Base-by-base conservation (phyloP, 2,888 invertebrate genomes). In the Volucella inanis region DNA sequence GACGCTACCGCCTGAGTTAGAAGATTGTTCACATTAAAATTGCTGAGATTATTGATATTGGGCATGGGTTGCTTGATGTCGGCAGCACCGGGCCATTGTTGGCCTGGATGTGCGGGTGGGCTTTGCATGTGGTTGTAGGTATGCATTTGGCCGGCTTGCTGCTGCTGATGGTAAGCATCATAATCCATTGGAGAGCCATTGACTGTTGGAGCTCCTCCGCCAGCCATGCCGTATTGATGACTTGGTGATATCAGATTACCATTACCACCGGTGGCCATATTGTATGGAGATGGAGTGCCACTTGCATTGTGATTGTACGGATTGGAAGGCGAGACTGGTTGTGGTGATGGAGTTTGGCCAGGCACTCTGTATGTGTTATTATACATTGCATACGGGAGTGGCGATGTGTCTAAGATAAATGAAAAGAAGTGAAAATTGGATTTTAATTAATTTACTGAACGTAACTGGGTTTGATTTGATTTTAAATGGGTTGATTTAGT, bases 291-390 rank as follows among this genome's bases (percentile, higher is more conserved):
- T 70, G 91, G 90, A 31, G 90, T 90, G 10, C 70, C 70, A 72
- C 81, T 80, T 18, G 76, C 47, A 88, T 91, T 91, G 76, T 90
- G 90, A 62, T 87, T 90, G 83, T 91, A 90, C 22, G 89, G 89
- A 88, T 89, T 90, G 18, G 90, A 87, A 11, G 92, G 91, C n/a
- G 92, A 91, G 45, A 90, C 76, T 11, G 92, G 91, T 88, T 91
- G 92, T 0, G 92, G 92, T 4, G 92, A 92, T 39, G 92, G 92
- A 52, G 91, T 91, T 71, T 90, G 87, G 79, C 91, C 90, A 2
- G 90, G 89, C 50, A 87, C 64, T 18, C 88, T 80, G 75, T 89
- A 88, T 14, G 89, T 89, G 9, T 89, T 90, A 10, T 89, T 89
- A 87, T 91, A 91, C 49, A 90, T 71, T n/a, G 88, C 88, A 87